phyloP scores from a whole-genome alignment of 2,113 vertebrate genomes.

The Anguilla rostrata region DNA sequence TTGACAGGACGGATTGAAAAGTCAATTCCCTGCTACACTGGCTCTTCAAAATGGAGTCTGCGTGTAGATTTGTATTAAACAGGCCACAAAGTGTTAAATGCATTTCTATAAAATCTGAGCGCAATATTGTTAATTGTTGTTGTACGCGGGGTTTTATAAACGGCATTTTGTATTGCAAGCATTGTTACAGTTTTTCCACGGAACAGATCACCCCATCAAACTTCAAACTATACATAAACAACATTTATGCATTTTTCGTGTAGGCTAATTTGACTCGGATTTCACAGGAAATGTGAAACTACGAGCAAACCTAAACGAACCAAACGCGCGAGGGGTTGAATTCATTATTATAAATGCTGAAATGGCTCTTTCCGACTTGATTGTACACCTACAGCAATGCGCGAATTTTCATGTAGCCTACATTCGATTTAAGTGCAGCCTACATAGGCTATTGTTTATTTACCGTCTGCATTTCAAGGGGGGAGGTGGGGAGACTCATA shows the following conservation, averaged over 20 bases:
- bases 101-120: conserved; percentile 48
- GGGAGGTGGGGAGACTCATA: not conserved
- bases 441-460: not conserved
- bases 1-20: conserved; percentile 39
- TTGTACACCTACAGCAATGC: not conserved
- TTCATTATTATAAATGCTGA: not conserved
- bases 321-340: not conserved
- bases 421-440: not conserved
- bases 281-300: conserved; percentile 26
- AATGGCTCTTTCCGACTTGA: not conserved
- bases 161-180: not conserved
- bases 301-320: not conserved
- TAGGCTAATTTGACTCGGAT: conserved; percentile 27
- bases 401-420: not conserved
- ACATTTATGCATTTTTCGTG: not conserved
- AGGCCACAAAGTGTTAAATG: conserved; percentile 78
- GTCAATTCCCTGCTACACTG: conserved; percentile 51
- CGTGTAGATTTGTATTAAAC: conserved; percentile 37
- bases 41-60: conserved; percentile 78
- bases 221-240: not conserved
- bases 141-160: not conserved
- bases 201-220: not conserved
- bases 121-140: not conserved
- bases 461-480: not conserved
- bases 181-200: conserved; percentile 33